Conservation (phyloP, 92 coral and sea anemone species). For the Phenganax stokvisi region DNA sequence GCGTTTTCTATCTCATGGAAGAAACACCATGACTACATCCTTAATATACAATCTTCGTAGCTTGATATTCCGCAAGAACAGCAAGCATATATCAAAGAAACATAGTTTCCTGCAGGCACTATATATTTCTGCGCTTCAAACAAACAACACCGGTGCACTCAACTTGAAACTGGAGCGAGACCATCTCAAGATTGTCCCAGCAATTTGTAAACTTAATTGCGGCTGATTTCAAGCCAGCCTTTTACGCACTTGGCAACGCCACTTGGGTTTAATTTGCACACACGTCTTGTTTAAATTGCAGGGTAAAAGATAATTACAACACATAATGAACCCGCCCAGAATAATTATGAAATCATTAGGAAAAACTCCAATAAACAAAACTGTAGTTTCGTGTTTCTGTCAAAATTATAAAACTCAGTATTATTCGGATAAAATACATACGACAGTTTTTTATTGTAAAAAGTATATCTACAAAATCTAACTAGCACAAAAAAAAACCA, state of each 20-base stretch:
- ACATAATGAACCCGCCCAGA: no score
- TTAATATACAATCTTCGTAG: neutral
- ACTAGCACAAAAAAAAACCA: no score
- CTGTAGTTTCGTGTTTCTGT: no score
- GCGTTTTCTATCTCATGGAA: neutral
- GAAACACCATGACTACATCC: neutral
- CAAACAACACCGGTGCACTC: neutral
- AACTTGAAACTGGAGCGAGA: neutral
- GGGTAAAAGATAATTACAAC: no score
- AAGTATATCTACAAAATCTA: no score
- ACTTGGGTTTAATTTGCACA: neutral
- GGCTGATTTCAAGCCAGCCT: neutral
- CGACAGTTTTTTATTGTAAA: no score
- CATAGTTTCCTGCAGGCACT: conserved; percentile 9
- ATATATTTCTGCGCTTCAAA: neutral
- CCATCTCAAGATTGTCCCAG: neutral
- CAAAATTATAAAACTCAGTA: no score
- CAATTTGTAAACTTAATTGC: neutral
- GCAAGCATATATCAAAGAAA: neutral
- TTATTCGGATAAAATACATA: no score
- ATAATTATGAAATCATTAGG: no score
- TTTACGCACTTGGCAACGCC: neutral
- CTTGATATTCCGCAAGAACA: conserved; percentile 10
- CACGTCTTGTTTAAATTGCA: no score
- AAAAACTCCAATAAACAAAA: no score